Evolutionary conservation across 1,140 invertebrate genomes (phyloP), one percentile per base, ranked within the genome.

Genomic region (Brachionus rubens): DNA sequence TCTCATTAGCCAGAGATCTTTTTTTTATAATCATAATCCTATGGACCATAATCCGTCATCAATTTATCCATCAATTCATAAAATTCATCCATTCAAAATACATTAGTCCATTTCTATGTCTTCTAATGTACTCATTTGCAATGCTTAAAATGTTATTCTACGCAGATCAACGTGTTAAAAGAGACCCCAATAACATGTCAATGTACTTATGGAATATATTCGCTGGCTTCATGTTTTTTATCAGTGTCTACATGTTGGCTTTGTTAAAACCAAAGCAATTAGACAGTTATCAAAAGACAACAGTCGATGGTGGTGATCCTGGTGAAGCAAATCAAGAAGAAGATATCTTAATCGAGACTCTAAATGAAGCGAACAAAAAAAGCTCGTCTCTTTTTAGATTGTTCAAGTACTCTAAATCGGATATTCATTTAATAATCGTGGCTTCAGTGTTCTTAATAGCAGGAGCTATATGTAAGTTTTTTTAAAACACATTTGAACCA

Each of bases 81-180:
- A 72, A 72, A 40, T 72, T 28, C 9, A 33, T 72, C 33, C 68
- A 72, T 40, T 9, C 36, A 19, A 47, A 26, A n/a, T 72, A 72
- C 24, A 50, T 72, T 9, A 28, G 46, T 6, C 6, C 68, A 10
- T 36, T 50, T 54, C 33, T 54, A n/a, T 72, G 68, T 19, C 28
- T 72, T 9, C 19, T 72, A 48, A 72, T 48, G 46, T 72, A 72
- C 16, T 72, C 68, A 24, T 72, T 50, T 54, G 43, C 43, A 12
- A 72, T 72, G 68, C 28, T 72, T 40, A 72, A 72, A 54, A 48
- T 72, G 68, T 33, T 72, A 5, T 72, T 72, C 12, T 41, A 72
- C 41, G 43, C 68, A 9, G 68, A 72, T 26, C 36, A 43, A 43
- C 36, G 50, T 16, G 24, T n/a, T 19, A 10, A 54, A 10, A 33